Conservation (phyloP, 2,888 invertebrate genomes). For the Rutpela maculata region DNA sequence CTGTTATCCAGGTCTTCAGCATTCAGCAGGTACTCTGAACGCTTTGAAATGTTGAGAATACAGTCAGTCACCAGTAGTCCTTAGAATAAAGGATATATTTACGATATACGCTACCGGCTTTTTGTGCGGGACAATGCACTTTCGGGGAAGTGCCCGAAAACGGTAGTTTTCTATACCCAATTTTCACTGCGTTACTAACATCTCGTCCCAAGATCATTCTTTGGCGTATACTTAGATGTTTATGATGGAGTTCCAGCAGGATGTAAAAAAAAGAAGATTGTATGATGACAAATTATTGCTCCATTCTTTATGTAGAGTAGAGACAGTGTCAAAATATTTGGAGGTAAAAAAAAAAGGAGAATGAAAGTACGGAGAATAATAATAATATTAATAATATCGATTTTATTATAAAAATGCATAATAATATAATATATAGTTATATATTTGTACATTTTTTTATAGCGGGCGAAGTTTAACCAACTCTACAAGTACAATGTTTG, state of each 20-base stretch:
- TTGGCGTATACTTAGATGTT: neutral
- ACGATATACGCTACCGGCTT: constrained; percentile 28
- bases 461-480: no score
- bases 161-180: constrained; percentile 20
- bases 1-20: constrained; percentile 37
- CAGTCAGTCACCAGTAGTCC: constrained; percentile 44
- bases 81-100: constrained; percentile 34
- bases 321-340: neutral
- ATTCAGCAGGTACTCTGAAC: constrained; percentile 42
- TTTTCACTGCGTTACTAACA: neutral
- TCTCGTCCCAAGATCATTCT: neutral
- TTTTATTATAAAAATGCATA: no score
- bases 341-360: neutral
- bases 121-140: neutral
- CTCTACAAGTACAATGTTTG: no score
- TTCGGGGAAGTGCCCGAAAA: constrained; percentile 39
- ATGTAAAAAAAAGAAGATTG: neutral
- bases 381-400: no score
- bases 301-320: neutral
- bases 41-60: neutral
- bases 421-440: no score
- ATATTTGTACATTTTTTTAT: no score
- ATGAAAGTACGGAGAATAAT: neutral
- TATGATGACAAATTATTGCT: neutral
- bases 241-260: neutral